Base-by-base conservation (phyloP, 2,888 invertebrate genomes). In the Andrena hattorfiana region DNA sequence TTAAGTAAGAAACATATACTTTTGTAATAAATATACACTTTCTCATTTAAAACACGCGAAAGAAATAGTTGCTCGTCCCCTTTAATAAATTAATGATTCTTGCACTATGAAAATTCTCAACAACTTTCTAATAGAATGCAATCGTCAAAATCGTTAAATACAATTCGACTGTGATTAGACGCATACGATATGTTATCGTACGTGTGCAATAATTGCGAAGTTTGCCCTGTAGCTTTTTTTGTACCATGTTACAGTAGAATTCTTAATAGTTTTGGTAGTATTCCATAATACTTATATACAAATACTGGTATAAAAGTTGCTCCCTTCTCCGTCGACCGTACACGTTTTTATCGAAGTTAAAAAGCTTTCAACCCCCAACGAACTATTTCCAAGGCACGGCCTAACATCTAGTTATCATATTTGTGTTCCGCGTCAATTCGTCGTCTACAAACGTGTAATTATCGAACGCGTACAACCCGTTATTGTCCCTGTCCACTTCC, bases 371-470 rank as follows among this genome's bases (percentile, higher is more conserved):
- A 42, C 42, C 42, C 42, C 16, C 16, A 5, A 42, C 42, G 42
- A 42, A 42, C 42, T 42, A 42, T 16, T 42, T n/a, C 10, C 10
- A 51, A 68, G n/a, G 6, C 16, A 7, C 1, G 3, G 23, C 5
- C 80, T 76, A 84, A 73, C 66, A 75, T 80, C 77, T 87, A 51
- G 87, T 88, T 28, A 86, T 80, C 75, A 86, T 83, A 48, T 82
- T 85, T 8, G 62, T 71, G 35, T 81, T 73, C 49, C 30, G 67
- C 20, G 59, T 10, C 13, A 48, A 16, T 48, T 85, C 81, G 1
- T 87, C 86, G 6, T 84, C 74, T 8, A 84, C 70, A 26, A 89
- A 91, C 0, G 82, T 83, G 16, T 82, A 76, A 68, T 91, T 90
- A 30, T 90, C 88, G 32, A 87, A 64, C 5, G 85, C 90, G 20